phyloP scores from a whole-genome alignment of 2,888 invertebrate genomes.

The Chrysina gloriosa region DNA sequence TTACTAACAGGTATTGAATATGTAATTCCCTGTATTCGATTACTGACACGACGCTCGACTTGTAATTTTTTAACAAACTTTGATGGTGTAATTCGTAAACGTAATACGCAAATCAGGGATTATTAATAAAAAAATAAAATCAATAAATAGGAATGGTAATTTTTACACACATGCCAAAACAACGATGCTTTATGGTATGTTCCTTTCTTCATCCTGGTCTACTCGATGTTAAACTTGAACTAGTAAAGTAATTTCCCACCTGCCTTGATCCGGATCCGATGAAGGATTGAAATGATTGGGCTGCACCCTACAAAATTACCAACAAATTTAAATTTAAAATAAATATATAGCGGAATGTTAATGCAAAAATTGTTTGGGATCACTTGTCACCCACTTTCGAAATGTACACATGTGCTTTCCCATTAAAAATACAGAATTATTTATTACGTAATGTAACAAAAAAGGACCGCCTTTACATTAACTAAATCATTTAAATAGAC shows the following conservation, averaged over 20 bases:
- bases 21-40: conserved; percentile 25
- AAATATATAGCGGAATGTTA: neutral
- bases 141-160: conserved; percentile 9
- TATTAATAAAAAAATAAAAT: neutral
- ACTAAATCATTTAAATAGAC: neutral
- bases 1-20: conserved; percentile 2
- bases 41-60: neutral
- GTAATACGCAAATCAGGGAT: conserved; percentile 2
- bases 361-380: neutral
- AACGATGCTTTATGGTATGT: neutral
- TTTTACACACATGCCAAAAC: conserved; percentile 1
- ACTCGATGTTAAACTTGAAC: conserved; percentile 46
- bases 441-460: neutral
- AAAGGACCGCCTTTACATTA: neutral
- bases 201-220: conserved; percentile 48
- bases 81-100: neutral
- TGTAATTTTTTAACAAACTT: neutral
- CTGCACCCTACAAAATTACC: conserved; percentile 74
- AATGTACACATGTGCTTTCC: neutral
- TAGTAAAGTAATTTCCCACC: conserved; percentile 65
- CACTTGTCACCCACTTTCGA: neutral
- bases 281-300: conserved; percentile 76
- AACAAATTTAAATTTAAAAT: neutral
- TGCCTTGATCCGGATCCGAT: conserved; percentile 70
- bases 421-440: neutral